Evolutionary conservation across 2,797 vertebrate genomes (phyloP).

Genomic region (Crocidura indochinensis): DNA sequence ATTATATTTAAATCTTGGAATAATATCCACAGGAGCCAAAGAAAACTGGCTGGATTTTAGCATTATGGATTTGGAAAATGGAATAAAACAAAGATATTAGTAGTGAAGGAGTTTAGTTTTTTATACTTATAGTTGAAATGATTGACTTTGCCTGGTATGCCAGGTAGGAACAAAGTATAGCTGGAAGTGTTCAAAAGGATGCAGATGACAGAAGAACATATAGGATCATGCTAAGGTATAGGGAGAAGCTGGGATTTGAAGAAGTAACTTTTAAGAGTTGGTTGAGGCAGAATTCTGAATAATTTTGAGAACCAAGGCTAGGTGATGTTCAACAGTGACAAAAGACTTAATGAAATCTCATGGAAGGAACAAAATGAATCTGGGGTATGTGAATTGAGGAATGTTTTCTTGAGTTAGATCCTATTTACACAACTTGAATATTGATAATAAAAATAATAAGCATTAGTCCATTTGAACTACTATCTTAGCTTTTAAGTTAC

Average conservation of each 20-base stretch:
- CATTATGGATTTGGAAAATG: no score
- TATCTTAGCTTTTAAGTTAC: constrained; percentile 38
- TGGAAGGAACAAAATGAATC: neutral
- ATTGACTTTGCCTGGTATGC: neutral
- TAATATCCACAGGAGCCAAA: neutral
- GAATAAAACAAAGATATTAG: no score
- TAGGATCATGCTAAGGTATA: neutral
- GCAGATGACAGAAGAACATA: neutral
- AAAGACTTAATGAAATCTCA: neutral
- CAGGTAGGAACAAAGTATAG: neutral
- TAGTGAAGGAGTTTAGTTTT: neutral
- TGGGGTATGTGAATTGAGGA: neutral
- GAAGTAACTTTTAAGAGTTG: neutral
- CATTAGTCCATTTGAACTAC: constrained; percentile 8
- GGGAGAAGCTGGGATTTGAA: neutral
- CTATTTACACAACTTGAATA: constrained; percentile 35
- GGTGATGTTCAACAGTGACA: neutral
- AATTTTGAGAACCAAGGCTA: neutral
- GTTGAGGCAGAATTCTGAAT: neutral
- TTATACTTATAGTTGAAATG: neutral
- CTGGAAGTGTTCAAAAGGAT: neutral
- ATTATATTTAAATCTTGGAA: no score
- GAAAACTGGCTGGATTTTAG: neutral
- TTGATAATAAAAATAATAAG: neutral
- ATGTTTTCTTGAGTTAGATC: neutral